A percentile compares a stretch with the other conserved stretches of the same genome.
These are phyloP conservation scores for Hirtodrosophila alboralis DNA, from an alignment of 2,888 invertebrate genomes.

Conservation along the genomic window DNA sequence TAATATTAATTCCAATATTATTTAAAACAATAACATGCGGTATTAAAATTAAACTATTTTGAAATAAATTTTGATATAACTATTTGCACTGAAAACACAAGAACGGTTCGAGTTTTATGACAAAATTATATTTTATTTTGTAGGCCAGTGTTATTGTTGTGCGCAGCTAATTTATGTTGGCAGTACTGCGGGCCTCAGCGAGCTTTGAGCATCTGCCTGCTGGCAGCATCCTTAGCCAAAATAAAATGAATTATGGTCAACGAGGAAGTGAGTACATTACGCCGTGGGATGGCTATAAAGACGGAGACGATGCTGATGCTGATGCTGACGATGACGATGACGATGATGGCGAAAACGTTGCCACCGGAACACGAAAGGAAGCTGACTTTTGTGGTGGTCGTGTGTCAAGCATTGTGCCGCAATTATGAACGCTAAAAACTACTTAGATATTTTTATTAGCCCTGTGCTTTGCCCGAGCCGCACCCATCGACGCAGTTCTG, in stretches of 20 bases:
- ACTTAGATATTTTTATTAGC: conserved; percentile 77
- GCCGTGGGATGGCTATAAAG: conserved; percentile 24
- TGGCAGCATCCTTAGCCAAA: conserved; percentile 33
- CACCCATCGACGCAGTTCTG: conserved; percentile 22
- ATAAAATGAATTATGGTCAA: conserved; percentile 65
- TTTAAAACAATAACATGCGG: too few species aligned
- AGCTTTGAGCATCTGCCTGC: conserved; percentile 45
- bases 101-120: too few species aligned
- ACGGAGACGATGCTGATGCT: conserved; percentile 31
- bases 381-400: conserved; percentile 78
- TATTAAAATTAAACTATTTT: too few species aligned
- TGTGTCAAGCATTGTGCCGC: conserved; percentile 81
- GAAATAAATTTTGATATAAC: too few species aligned
- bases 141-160: conserved; percentile 6
- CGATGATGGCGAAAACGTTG: conserved; percentile 43
- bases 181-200: not conserved
- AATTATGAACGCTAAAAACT: conserved; percentile 81
- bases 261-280: conserved; percentile 63
- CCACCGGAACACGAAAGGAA: conserved; percentile 68
- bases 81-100: too few species aligned
- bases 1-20: too few species aligned
- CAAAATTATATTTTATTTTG: not conserved
- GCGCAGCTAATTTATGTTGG: conserved; percentile 46
- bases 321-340: conserved; percentile 23
- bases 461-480: conserved; percentile 15